Conservation (phyloP, 2,888 invertebrate genomes). For the Drosophila infuscata region DNA sequence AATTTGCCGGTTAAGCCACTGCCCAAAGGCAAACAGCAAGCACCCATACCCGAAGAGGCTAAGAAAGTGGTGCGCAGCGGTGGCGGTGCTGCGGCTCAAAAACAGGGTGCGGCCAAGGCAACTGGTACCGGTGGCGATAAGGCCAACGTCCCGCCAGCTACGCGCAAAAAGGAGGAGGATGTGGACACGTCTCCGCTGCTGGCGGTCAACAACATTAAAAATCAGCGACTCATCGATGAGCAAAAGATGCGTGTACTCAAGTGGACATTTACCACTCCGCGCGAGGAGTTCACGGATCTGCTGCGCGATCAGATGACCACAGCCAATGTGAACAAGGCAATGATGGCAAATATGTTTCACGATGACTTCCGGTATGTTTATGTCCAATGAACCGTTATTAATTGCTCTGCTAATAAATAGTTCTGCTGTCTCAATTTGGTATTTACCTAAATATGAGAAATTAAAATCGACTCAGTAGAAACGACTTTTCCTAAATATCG, state of each 20-base stretch:
- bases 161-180: slow-evolving; percentile 93
- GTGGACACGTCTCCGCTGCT: slow-evolving; percentile 92
- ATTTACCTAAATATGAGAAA: neutral
- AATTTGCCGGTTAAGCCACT: slow-evolving; percentile 93
- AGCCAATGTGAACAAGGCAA: slow-evolving; percentile 94
- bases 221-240: slow-evolving; percentile 97
- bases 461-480: neutral
- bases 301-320: slow-evolving; percentile 95
- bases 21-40: slow-evolving; percentile 87
- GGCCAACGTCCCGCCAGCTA: slow-evolving; percentile 75
- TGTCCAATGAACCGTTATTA: neutral
- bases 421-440: neutral
- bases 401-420: neutral
- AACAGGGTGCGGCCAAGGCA: slow-evolving; percentile 55
- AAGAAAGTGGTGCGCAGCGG: slow-evolving; percentile 84
- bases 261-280: slow-evolving; percentile 97
- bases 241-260: slow-evolving; percentile 96
- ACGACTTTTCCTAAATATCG: too few relatives aligned
- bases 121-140: slow-evolving; percentile 51
- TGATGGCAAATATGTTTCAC: slow-evolving; percentile 97
- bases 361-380: slow-evolving; percentile 91
- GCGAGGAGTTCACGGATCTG: slow-evolving; percentile 97
- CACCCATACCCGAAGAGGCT: slow-evolving; percentile 86
- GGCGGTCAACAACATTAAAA: slow-evolving; percentile 93
- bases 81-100: slow-evolving; percentile 64